Conservation (phyloP, 2,888 invertebrate genomes). For the Tipula vernalis region DNA sequence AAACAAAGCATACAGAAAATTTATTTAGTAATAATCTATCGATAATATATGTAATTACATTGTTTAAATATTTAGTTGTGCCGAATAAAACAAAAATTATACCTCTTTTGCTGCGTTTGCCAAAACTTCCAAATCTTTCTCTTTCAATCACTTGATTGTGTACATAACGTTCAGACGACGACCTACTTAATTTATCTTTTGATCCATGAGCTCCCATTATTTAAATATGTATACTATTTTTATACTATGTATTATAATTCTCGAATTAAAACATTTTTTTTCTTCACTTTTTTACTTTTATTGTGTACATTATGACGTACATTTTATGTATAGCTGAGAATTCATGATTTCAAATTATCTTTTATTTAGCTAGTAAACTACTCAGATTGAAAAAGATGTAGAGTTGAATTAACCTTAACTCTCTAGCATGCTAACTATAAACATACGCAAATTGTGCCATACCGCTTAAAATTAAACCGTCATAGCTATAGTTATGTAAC, state of each 20-base stretch:
- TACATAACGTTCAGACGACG: slow-evolving; percentile 45
- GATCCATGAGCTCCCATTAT: slow-evolving; percentile 64
- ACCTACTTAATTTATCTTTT: slow-evolving; percentile 58
- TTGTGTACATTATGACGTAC: background rate
- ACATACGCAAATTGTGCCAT: background rate
- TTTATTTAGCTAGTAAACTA: background rate
- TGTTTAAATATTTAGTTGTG: background rate
- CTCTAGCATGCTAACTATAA: background rate
- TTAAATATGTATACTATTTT: background rate
- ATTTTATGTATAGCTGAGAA: background rate
- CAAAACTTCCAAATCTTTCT: slow-evolving; percentile 57
- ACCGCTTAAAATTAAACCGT: background rate
- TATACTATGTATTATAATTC: background rate
- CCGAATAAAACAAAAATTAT: background rate
- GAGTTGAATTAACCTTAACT: background rate
- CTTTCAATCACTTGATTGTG: slow-evolving; percentile 45
- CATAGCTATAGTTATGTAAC: background rate
- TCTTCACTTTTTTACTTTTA: background rate
- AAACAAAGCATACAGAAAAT: background rate
- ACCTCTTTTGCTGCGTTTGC: slow-evolving; percentile 42
- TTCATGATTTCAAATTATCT: background rate
- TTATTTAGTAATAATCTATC: background rate
- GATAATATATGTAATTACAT: background rate
- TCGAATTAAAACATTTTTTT: background rate
- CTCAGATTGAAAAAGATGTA: background rate